A percentile compares a stretch with the other conserved stretches of the same genome.
These are phyloP conservation scores for Anthoscopus minutus DNA, from an alignment of 2,113 vertebrate species.

Conservation along the genomic window DNA sequence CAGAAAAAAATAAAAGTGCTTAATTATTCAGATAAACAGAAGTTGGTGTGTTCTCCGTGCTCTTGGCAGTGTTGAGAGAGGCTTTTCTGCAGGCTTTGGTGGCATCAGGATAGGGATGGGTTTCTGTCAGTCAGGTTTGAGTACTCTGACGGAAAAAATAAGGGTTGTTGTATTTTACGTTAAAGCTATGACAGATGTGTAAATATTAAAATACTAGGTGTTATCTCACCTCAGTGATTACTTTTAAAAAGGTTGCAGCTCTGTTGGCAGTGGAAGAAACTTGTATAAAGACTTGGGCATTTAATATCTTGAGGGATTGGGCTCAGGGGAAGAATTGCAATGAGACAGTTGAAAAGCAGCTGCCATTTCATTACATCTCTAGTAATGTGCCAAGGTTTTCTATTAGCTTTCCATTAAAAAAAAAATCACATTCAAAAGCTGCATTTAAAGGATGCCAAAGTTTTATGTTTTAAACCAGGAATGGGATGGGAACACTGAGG, in stretches of 20 bases:
- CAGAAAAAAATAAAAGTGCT: neutral
- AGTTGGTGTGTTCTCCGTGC: neutral
- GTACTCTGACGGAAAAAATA: neutral
- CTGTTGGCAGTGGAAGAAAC: slow-evolving; percentile 12
- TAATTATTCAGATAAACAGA: neutral
- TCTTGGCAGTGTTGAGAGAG: neutral
- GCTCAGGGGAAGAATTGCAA: slow-evolving; percentile 16
- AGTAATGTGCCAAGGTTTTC: slow-evolving; percentile 51
- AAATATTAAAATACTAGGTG: slow-evolving; percentile 35
- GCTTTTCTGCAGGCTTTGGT: neutral
- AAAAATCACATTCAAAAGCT: neutral
- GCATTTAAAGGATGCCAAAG: slow-evolving; percentile 4
- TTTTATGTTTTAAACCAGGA: slow-evolving; percentile 22
- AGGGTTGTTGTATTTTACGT: neutral
- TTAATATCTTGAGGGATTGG: slow-evolving; percentile 20
- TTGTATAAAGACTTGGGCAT: neutral
- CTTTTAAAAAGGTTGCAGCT: neutral
- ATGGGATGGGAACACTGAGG: neutral
- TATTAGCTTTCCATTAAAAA: slow-evolving; percentile 21
- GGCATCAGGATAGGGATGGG: neutral
- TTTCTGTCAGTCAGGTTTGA: neutral
- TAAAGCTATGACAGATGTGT: neutral
- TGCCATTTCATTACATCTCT: slow-evolving; percentile 36
- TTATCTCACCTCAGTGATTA: slow-evolving; percentile 20
- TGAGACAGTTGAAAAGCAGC: slow-evolving; percentile 54